A percentile compares a stretch with the other conserved stretches of the same genome.
Conservation (phyloP, 2,113 vertebrate species). For the Andinoacara biseriatus region DNA sequence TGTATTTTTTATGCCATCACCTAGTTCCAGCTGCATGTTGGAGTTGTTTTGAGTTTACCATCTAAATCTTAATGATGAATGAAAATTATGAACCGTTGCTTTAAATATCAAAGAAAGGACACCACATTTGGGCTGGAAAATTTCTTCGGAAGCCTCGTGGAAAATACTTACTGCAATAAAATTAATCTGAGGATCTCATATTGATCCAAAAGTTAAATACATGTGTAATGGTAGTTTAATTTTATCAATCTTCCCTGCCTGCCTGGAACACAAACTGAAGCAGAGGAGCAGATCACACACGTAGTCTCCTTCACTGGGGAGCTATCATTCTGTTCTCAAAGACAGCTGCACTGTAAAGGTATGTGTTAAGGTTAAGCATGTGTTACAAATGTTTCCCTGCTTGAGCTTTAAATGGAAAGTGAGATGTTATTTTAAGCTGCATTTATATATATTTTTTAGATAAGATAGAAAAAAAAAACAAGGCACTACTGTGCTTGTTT, state of each 20-base stretch:
- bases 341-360: slow-evolving; percentile 65
- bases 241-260: not conserved
- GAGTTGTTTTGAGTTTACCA: not conserved
- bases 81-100: not conserved
- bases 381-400: slow-evolving; percentile 38
- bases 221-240: not conserved
- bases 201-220: not conserved
- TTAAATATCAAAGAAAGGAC: not conserved
- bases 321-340: slow-evolving; percentile 40
- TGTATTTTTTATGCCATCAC: not conserved
- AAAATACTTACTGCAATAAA: not conserved
- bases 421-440: not conserved
- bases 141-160: not conserved
- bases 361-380: slow-evolving; percentile 46
- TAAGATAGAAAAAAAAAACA: not conserved
- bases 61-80: not conserved
- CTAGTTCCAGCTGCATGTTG: not conserved
- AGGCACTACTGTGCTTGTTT: not conserved
- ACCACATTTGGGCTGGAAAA: not conserved
- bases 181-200: not conserved
- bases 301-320: slow-evolving; percentile 34
- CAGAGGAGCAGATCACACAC: slow-evolving; percentile 22
- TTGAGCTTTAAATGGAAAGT: slow-evolving; percentile 25
- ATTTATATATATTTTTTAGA: not conserved
- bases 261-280: slow-evolving; percentile 12